Percentiles rank a stretch among this genome's conserved stretches.
Conservation (phyloP, 2,797 vertebrate genomes). For the Micrastur ruficollis region DNA sequence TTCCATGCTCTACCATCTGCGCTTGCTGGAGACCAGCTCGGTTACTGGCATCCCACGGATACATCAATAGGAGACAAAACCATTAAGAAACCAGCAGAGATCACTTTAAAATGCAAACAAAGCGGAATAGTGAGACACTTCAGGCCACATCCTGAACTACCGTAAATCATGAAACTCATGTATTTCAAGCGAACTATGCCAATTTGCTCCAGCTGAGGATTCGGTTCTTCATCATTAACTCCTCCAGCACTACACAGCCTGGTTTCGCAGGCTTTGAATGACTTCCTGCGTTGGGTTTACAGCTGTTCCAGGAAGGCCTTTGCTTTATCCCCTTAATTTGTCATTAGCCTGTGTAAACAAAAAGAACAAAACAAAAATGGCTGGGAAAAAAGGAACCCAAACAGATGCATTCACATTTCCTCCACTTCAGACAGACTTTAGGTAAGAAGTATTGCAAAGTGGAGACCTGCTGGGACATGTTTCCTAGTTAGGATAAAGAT, state of each 20-base stretch:
- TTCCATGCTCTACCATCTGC: slow-evolving; percentile 16
- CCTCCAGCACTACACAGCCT: slow-evolving; percentile 26
- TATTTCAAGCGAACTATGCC: slow-evolving; percentile 4
- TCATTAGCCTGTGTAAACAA: slow-evolving; percentile 23
- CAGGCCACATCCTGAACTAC: neutral
- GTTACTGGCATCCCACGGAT: neutral
- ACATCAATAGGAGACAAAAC: neutral
- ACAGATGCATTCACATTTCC: neutral
- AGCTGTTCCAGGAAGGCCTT: slow-evolving; percentile 50
- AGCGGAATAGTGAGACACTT: neutral
- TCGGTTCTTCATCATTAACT: slow-evolving; percentile 41
- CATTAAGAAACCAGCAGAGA: slow-evolving; percentile 49
- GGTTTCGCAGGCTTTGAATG: slow-evolving; percentile 6
- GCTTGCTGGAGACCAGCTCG: neutral
- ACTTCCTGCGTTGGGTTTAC: slow-evolving; percentile 42
- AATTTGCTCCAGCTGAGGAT: slow-evolving; percentile 25
- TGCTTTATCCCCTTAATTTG: slow-evolving; percentile 37
- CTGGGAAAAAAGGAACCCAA: neutral
- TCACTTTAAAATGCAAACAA: slow-evolving; percentile 49
- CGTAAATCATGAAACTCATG: slow-evolving; percentile 10
- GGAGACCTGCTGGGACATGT: neutral
- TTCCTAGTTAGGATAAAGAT: neutral
- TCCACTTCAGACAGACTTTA: neutral
- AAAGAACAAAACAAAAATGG: neutral
- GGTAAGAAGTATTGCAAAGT: neutral